Percentiles rank a stretch among this genome's conserved stretches.
phyloP scores from a whole-genome alignment of 2,113 vertebrate genomes.

The Origma solitaria region DNA sequence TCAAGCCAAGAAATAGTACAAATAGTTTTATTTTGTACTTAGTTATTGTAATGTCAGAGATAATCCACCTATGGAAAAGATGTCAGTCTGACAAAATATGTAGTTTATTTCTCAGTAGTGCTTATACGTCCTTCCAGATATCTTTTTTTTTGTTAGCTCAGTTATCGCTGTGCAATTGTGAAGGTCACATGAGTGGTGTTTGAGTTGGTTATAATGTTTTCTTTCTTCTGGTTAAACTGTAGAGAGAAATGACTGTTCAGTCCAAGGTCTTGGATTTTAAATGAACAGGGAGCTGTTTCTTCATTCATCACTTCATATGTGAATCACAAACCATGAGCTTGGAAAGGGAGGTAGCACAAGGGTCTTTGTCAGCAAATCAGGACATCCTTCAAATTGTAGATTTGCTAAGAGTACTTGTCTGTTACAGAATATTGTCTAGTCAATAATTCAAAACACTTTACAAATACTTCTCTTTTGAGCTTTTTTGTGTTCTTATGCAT shows the following conservation, averaged over 20 bases:
- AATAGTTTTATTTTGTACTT: neutral
- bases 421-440: neutral
- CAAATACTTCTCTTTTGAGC: neutral
- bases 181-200: neutral
- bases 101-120: neutral
- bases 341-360: neutral
- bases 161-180: neutral
- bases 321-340: neutral
- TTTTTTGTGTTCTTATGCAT: neutral
- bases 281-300: neutral
- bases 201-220: neutral
- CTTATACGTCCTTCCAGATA: neutral
- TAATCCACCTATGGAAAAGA: neutral
- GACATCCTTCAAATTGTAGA: neutral
- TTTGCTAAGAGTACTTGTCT: neutral
- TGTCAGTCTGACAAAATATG: neutral
- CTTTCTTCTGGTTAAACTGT: conserved; percentile 13
- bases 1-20: neutral
- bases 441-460: neutral
- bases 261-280: conserved; percentile 24
- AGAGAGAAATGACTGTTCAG: neutral
- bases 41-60: neutral
- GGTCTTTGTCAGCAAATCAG: neutral
- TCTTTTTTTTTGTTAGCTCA: neutral
- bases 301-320: neutral